A percentile compares a stretch with the other conserved stretches of the same genome.
Conservation (phyloP, 2,888 invertebrate species). For the Pyralis farinalis region DNA sequence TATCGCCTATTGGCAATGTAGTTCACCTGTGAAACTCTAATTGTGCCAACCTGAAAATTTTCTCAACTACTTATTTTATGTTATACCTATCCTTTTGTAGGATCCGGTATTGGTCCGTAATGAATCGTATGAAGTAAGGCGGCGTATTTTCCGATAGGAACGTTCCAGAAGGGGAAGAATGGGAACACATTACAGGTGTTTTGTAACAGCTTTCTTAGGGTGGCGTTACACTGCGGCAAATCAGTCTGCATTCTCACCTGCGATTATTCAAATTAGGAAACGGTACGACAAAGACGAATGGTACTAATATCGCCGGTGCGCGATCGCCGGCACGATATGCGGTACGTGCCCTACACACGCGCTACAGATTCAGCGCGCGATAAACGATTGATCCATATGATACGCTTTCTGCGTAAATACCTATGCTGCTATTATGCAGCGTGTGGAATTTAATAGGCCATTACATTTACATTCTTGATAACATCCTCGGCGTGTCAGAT, state of each 20-base stretch:
- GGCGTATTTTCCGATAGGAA: slow-evolving; percentile 4
- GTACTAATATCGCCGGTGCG: slow-evolving; percentile 71
- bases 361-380: slow-evolving; percentile 67
- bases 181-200: slow-evolving; percentile 8
- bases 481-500: slow-evolving; percentile 4
- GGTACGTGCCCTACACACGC: slow-evolving; percentile 72
- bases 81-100: too few species aligned
- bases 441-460: slow-evolving; percentile 41
- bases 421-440: slow-evolving; percentile 59
- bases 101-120: too few species aligned
- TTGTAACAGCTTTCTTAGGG: slow-evolving; percentile 25
- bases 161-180: slow-evolving; percentile 6
- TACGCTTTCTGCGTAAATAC: slow-evolving; percentile 78
- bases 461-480: slow-evolving; percentile 15
- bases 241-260: slow-evolving; percentile 74
- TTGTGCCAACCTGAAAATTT: too few species aligned
- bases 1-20: too few species aligned
- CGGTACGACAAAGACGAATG: slow-evolving; percentile 80
- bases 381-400: slow-evolving; percentile 75
- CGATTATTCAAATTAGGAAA: slow-evolving; percentile 80
- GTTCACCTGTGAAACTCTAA: too few species aligned
- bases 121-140: slow-evolving; percentile 7
- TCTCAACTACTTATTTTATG: too few species aligned
- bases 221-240: slow-evolving; percentile 54
- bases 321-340: slow-evolving; percentile 67